Evolutionary conservation across 2,888 invertebrate genomes (phyloP).

Genomic region (Bruchidius siliquastri): DNA sequence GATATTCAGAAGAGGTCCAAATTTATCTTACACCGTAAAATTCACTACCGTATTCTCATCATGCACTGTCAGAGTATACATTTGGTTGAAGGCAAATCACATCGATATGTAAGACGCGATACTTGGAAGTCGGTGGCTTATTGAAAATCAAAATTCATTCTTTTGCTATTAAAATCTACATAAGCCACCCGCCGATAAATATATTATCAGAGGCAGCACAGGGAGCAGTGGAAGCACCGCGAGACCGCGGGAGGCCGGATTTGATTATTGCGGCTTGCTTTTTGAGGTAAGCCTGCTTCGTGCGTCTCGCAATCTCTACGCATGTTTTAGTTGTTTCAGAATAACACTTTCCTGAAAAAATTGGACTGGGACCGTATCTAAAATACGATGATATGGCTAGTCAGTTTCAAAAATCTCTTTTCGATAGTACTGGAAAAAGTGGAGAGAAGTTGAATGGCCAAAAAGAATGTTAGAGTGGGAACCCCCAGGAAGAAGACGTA

Average conservation of each 20-base stretch:
- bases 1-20: neutral
- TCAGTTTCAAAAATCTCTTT: too few relatives aligned
- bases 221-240: neutral
- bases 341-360: too few relatives aligned
- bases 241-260: neutral
- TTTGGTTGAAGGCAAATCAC: neutral
- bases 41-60: neutral
- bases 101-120: neutral
- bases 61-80: neutral
- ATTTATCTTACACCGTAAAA: neutral
- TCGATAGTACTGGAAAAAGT: too few relatives aligned
- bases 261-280: constrained; percentile 1
- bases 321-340: neutral
- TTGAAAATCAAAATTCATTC: constrained; percentile 50
- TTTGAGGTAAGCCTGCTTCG: neutral
- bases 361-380: too few relatives aligned
- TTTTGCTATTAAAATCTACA: constrained; percentile 43
- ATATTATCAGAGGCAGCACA: constrained; percentile 31
- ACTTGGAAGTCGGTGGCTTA: constrained; percentile 17
- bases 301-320: neutral
- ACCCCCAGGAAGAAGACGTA: too few relatives aligned
- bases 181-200: constrained; percentile 39
- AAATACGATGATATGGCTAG: too few relatives aligned
- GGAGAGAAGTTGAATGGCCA: too few relatives aligned
- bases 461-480: too few relatives aligned